phyloP scores from a whole-genome alignment of 1,140 invertebrate species.

The Ylistrum balloti region DNA sequence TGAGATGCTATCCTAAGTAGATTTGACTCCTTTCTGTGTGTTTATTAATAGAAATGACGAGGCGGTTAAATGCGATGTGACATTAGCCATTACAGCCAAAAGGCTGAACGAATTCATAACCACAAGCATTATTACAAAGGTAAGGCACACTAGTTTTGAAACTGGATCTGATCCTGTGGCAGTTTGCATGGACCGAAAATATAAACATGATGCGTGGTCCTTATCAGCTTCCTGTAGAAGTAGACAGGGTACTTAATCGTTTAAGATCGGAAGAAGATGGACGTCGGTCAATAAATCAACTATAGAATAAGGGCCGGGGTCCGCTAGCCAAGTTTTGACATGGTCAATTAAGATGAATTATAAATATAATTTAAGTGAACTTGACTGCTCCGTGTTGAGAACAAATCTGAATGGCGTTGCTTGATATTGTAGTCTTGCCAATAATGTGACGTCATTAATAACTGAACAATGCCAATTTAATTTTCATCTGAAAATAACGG shows the following conservation, averaged over 20 bases:
- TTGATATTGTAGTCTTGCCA: background rate
- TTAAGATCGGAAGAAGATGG: background rate
- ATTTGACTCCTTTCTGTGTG: too few species aligned
- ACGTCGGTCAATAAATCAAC: background rate
- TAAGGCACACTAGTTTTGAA: background rate
- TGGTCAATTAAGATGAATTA: background rate
- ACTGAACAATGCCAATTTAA: background rate
- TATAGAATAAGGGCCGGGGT: background rate
- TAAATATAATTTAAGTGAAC: background rate
- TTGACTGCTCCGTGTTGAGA: background rate
- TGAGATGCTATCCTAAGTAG: background rate
- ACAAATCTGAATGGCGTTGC: background rate
- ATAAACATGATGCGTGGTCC: background rate
- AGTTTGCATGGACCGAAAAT: background rate
- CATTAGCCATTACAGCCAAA: background rate
- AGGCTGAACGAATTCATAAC: background rate
- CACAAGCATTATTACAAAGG: background rate
- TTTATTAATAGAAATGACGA: background rate
- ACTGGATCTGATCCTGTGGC: background rate
- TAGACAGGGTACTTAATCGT: background rate
- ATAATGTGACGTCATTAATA: background rate
- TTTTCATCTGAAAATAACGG: slow-evolving; percentile 27
- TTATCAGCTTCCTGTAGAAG: background rate
- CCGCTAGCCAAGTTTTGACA: background rate
- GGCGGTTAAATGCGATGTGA: background rate